Evolutionary conservation across 2,113 vertebrate genomes (phyloP).

Genomic region (Calidris pugnax): DNA sequence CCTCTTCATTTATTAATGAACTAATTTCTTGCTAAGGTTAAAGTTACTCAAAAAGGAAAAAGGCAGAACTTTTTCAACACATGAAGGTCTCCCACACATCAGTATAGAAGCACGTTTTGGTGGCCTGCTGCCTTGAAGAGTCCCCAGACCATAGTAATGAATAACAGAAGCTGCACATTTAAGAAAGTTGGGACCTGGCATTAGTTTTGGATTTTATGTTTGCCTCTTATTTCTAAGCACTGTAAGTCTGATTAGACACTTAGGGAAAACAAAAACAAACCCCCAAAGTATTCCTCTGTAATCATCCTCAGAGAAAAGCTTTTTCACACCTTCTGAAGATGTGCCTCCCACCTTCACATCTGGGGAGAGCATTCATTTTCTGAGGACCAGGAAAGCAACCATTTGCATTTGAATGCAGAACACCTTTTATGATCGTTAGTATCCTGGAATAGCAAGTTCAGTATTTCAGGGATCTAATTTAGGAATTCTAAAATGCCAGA

Average conservation of each 20-base stretch:
- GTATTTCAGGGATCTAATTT: neutral
- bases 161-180: neutral
- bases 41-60: neutral
- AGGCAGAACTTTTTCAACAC: neutral
- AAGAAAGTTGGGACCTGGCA: neutral
- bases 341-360: neutral
- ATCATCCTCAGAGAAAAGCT: neutral
- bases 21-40: conserved; percentile 24
- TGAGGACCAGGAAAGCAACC: neutral
- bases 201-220: neutral
- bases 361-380: neutral
- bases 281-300: neutral
- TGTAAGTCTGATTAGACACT: neutral
- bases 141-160: neutral
- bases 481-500: neutral
- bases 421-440: neutral
- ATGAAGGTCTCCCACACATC: neutral
- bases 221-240: neutral
- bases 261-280: neutral
- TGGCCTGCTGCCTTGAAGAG: neutral
- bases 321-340: neutral
- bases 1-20: conserved; percentile 47
- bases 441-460: neutral
- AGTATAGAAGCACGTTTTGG: neutral
- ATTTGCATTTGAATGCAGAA: neutral